phyloP scores from a whole-genome alignment of 2,888 invertebrate genomes.

The Magallana nippona region DNA sequence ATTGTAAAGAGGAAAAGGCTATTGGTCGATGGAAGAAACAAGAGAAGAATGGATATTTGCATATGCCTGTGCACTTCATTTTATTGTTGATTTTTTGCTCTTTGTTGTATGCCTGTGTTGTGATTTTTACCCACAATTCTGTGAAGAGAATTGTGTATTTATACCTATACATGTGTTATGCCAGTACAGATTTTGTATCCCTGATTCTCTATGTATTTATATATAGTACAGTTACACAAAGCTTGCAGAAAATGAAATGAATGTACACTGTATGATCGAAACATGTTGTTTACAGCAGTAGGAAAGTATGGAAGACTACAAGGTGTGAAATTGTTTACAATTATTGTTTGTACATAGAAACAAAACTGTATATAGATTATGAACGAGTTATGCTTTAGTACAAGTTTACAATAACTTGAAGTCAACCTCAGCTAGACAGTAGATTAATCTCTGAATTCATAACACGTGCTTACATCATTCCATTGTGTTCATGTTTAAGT shows the following conservation, averaged over 20 bases:
- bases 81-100: not conserved
- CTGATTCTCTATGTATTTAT: not conserved
- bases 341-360: no score
- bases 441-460: not conserved
- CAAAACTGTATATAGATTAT: no score
- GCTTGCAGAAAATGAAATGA: not conserved
- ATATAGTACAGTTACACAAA: not conserved
- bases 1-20: no score
- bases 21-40: no score
- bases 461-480: constrained; percentile 14
- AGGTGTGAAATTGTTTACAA: no score
- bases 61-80: not conserved
- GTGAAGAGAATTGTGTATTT: not conserved
- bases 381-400: no score
- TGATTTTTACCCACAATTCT: not conserved
- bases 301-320: no score
- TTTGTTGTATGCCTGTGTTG: constrained; percentile 9
- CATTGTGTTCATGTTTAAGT: constrained; percentile 9
- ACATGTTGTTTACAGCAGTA: no score
- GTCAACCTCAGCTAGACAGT: no score
- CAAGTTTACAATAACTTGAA: no score
- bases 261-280: not conserved
- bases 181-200: constrained; percentile 6
- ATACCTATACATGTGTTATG: not conserved
- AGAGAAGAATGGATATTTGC: no score